Percentiles rank a stretch among this genome's conserved stretches.
phyloP scores from a whole-genome alignment of 2,113 vertebrate species.

The Datnioides undecimradiatus region DNA sequence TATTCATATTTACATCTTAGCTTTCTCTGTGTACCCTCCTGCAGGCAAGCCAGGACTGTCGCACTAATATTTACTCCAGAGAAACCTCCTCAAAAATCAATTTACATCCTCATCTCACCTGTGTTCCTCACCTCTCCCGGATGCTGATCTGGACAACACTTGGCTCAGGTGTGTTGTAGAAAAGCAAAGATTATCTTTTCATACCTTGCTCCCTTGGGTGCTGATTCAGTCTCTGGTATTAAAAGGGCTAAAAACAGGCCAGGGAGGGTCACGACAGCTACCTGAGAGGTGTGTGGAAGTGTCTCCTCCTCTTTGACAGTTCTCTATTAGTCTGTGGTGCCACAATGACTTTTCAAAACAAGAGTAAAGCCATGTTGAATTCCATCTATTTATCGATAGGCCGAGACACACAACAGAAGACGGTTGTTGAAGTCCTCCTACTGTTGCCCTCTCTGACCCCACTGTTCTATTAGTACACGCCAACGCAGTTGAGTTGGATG shows the following conservation, averaged over 20 bases:
- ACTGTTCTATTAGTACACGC: background rate
- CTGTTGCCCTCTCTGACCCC: background rate
- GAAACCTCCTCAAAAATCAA: background rate
- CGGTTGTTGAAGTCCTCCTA: background rate
- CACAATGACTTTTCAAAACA: background rate
- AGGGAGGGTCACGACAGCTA: background rate
- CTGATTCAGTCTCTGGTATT: background rate
- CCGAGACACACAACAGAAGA: background rate
- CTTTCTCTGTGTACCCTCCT: background rate
- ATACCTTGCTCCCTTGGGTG: background rate
- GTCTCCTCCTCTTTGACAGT: background rate
- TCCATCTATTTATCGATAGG: background rate
- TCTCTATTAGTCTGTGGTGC: background rate
- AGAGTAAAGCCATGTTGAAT: background rate
- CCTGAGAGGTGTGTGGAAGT: background rate
- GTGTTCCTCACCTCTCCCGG: background rate
- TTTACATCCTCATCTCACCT: background rate
- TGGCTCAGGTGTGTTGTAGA: background rate
- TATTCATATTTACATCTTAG: background rate
- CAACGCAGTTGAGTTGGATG: background rate
- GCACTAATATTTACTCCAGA: too few species aligned
- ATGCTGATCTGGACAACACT: constrained; percentile 26
- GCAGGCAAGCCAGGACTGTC: background rate
- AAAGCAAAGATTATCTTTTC: background rate
- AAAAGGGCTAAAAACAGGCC: background rate